A percentile compares a stretch with the other conserved stretches of the same genome.
These are phyloP conservation scores for Malacoctenus gilli DNA, from an alignment of 2,797 vertebrate species.

Conservation along the genomic window DNA sequence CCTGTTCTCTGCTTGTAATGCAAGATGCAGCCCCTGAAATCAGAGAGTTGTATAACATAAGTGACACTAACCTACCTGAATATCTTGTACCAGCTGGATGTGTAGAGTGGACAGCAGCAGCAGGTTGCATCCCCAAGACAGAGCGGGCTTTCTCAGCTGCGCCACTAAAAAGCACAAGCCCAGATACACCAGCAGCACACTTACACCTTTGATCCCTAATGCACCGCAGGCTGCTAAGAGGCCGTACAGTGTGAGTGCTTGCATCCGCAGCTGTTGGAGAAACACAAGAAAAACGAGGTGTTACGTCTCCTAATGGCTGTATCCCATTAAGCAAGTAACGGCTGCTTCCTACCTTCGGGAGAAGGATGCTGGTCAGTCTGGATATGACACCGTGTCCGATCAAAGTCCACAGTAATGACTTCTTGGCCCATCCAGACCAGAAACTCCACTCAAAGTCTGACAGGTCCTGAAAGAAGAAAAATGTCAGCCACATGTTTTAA, in stretches of 20 bases:
- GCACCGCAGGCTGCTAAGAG: constrained; percentile 84
- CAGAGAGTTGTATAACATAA: too few relatives aligned
- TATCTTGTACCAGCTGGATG: constrained; percentile 84
- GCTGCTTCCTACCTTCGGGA: constrained; percentile 81
- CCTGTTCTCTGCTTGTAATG: too few relatives aligned
- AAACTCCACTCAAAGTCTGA: constrained; percentile 97
- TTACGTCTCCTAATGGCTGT: background rate
- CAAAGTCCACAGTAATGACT: constrained; percentile 85
- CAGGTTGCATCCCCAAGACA: constrained; percentile 89
- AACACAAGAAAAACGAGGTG: background rate
- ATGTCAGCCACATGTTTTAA: too few relatives aligned
- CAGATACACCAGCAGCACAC: constrained; percentile 85
- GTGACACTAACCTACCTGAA: constrained; percentile 86
- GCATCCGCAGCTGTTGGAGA: constrained; percentile 76
- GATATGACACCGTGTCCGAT: constrained; percentile 87
- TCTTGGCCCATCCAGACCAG: constrained; percentile 92
- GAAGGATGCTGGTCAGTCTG: constrained; percentile 75
- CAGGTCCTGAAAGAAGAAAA: constrained; percentile 81
- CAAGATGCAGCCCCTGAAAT: too few relatives aligned
- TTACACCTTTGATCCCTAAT: constrained; percentile 86
- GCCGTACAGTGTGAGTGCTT: constrained; percentile 85
- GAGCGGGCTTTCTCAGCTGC: constrained; percentile 80
- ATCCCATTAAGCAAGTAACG: background rate
- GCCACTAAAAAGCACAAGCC: constrained; percentile 86
- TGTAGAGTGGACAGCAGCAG: constrained; percentile 87